Conservation (phyloP, 2,888 invertebrate genomes). For the Lordiphosa andalusiaca region DNA sequence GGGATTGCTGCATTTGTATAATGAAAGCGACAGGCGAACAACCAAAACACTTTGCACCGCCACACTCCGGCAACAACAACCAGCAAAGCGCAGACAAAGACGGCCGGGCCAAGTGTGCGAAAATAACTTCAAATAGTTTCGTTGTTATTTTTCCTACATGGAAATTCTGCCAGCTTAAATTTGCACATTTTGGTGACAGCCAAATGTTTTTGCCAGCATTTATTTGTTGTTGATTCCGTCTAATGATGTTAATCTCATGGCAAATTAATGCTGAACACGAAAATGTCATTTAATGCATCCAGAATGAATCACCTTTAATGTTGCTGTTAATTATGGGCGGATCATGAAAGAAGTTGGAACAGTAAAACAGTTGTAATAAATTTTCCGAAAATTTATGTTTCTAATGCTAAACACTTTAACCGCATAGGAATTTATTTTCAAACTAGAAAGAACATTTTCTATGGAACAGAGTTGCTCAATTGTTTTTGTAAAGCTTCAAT, state of each 20-base stretch:
- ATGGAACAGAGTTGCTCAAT: too few species aligned
- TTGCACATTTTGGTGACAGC: conserved; percentile 1
- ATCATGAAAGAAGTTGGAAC: background rate
- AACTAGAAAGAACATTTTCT: too few species aligned
- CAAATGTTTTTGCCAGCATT: conserved; percentile 18
- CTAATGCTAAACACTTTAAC: too few species aligned
- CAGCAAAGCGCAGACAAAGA: conserved; percentile 34
- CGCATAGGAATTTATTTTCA: too few species aligned
- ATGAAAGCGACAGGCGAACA: conserved; percentile 63
- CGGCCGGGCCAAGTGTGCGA: conserved; percentile 72
- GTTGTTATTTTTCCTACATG: conserved; percentile 11
- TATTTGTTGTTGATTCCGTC: conserved; percentile 36
- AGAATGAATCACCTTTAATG: conserved; percentile 57
- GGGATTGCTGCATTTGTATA: conserved; percentile 50
- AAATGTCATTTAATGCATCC: conserved; percentile 58
- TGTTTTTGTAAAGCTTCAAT: too few species aligned
- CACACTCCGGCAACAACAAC: conserved; percentile 49
- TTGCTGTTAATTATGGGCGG: conserved; percentile 29
- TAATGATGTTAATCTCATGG: conserved; percentile 49
- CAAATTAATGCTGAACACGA: conserved; percentile 70
- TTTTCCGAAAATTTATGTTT: too few species aligned
- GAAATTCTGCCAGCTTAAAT: background rate
- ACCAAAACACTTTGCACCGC: conserved; percentile 60
- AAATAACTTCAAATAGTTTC: conserved; percentile 75
- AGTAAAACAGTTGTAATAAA: too few species aligned